Percentiles rank a stretch among this genome's conserved stretches.
These are phyloP conservation scores for Trachelus tabidus DNA, from an alignment of 2,888 invertebrate species.

Conservation along the genomic window DNA sequence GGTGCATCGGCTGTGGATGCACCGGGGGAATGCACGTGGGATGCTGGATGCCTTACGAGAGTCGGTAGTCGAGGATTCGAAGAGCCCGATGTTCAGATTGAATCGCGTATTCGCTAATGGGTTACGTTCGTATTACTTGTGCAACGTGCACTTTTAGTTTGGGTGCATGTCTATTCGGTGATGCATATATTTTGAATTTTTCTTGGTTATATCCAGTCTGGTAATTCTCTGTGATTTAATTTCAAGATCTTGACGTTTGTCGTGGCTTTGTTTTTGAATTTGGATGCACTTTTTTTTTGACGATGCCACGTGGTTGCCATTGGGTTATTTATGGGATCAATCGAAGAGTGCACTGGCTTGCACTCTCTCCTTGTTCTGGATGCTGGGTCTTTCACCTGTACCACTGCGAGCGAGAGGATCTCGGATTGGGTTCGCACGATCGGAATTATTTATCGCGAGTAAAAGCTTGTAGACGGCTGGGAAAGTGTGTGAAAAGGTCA, in stretches of 20 bases:
- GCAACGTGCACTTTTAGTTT: background rate
- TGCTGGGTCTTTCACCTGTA: background rate
- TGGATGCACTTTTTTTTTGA: background rate
- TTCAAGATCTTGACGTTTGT: background rate
- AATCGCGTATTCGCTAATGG: background rate
- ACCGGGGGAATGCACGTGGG: background rate
- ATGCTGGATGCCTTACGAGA: background rate
- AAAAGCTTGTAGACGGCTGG: slow-evolving; percentile 44
- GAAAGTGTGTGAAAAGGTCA: slow-evolving; percentile 40
- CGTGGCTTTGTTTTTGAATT: background rate
- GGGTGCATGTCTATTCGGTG: background rate
- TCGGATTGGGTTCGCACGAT: background rate
- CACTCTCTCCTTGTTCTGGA: background rate
- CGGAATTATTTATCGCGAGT: slow-evolving; percentile 35
- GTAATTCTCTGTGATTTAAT: background rate
- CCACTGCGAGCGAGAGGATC: background rate
- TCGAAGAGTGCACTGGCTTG: background rate
- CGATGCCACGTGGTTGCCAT: too few species aligned
- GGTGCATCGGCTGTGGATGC: background rate
- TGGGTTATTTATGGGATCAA: background rate
- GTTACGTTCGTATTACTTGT: background rate
- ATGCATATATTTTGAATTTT: background rate
- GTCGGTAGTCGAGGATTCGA: background rate
- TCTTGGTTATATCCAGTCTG: background rate
- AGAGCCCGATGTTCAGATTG: background rate